Percentiles rank a stretch among this genome's conserved stretches.
Conservation (phyloP, 2,888 invertebrate species). For the Acronicta psi region DNA sequence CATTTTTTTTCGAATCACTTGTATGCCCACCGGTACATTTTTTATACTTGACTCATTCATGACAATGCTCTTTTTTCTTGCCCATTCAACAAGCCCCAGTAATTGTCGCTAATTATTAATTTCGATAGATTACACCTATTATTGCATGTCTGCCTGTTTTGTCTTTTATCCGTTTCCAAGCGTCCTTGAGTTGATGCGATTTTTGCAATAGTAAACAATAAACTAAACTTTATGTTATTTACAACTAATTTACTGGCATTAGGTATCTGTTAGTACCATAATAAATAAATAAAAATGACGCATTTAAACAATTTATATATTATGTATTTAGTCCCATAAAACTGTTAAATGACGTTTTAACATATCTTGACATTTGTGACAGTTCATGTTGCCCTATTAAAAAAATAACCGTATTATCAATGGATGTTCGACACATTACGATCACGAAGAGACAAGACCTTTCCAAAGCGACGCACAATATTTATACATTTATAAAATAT, state of each 20-base stretch:
- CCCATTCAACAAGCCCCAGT: conserved; percentile 43
- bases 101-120: conserved; percentile 55
- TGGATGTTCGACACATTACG: conserved; percentile 39
- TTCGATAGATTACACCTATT: conserved; percentile 47
- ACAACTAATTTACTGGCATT: too few relatives aligned
- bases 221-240: too few relatives aligned
- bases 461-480: conserved; percentile 48
- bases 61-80: conserved; percentile 49
- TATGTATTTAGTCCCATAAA: too few relatives aligned
- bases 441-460: conserved; percentile 38
- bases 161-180: not conserved
- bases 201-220: too few relatives aligned
- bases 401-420: conserved; percentile 26
- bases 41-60: conserved; percentile 49
- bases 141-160: conserved; percentile 27
- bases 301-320: not conserved
- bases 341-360: conserved; percentile 1
- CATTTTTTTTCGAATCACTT: conserved; percentile 23
- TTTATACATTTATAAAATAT: conserved; percentile 41
- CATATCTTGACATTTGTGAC: conserved; percentile 12
- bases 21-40: conserved; percentile 40
- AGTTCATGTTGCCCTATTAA: conserved; percentile 23
- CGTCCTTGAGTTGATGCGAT: not conserved
- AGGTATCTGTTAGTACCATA: too few relatives aligned
- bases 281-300: too few relatives aligned